Percentiles rank a stretch among this genome's conserved stretches.
Conservation (phyloP, 1,140 invertebrate genomes). For the Drosophila kohkoa region DNA sequence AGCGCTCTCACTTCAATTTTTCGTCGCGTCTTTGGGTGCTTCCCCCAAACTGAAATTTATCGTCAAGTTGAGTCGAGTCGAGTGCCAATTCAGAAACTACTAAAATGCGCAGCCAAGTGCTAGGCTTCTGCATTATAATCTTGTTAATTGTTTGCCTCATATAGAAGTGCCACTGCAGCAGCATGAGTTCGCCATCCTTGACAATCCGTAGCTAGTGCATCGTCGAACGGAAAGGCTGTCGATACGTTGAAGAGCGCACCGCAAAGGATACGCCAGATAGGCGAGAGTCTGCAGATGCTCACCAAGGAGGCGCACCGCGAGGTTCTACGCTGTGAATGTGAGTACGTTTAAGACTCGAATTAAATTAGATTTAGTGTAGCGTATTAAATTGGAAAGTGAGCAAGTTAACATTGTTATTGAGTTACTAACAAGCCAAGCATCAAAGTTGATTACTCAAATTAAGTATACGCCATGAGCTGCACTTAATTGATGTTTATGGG, state of each 20-base stretch:
- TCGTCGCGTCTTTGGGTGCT: not conserved
- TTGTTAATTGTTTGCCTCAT: constrained; percentile 79
- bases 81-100: constrained; percentile 23
- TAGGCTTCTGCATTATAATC: constrained; percentile 77
- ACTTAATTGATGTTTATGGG: constrained; percentile 1
- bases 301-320: constrained; percentile 66
- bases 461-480: constrained; percentile 22
- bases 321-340: constrained; percentile 70
- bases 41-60: constrained; percentile 2
- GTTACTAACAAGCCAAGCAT: not conserved
- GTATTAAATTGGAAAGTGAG: not conserved
- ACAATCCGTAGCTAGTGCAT: not conserved
- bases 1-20: constrained; percentile 25
- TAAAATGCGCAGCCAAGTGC: constrained; percentile 77
- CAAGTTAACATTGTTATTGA: not conserved
- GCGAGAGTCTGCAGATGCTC: constrained; percentile 73
- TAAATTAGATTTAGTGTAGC: not conserved
- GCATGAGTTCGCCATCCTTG: not conserved
- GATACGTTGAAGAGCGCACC: constrained; percentile 51
- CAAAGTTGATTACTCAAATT: constrained; percentile 8
- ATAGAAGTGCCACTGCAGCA: constrained; percentile 47
- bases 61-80: constrained; percentile 15
- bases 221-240: constrained; percentile 17
- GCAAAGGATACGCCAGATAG: constrained; percentile 63
- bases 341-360: constrained; percentile 39